Evolutionary conservation across 2,888 invertebrate species (phyloP).

Genomic region (Theretra japonica): DNA sequence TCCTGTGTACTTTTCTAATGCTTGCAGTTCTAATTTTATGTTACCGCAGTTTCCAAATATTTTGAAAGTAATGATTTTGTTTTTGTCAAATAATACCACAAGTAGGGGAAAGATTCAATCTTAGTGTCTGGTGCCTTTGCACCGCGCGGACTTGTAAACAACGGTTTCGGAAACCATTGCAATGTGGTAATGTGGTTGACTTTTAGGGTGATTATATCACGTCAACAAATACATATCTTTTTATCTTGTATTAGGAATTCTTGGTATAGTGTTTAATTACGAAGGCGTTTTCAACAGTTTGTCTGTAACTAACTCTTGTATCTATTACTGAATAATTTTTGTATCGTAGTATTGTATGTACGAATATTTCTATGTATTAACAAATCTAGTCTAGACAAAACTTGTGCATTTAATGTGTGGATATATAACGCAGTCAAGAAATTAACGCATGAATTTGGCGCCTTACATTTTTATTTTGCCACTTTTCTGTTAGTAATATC

Average conservation of each 20-base stretch:
- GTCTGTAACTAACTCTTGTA: background rate
- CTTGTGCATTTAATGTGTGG: background rate
- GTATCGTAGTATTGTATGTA: background rate
- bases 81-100: too few species aligned
- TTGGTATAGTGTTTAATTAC: background rate
- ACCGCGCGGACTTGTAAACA: background rate
- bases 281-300: background rate
- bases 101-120: too few species aligned
- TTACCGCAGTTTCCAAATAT: too few species aligned
- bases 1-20: too few species aligned
- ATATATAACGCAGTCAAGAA: background rate
- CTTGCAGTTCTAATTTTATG: too few species aligned
- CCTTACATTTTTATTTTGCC: conserved; percentile 13
- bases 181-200: background rate
- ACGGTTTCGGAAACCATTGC: background rate
- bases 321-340: background rate
- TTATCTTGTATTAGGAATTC: conserved; percentile 5
- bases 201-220: conserved; percentile 10
- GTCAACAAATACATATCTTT: conserved; percentile 12
- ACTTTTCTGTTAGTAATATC: conserved; percentile 21
- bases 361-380: background rate
- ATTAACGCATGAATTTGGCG: background rate
- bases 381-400: background rate
- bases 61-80: too few species aligned
- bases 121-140: too few species aligned